Base-by-base conservation (phyloP, 1,140 invertebrate species). In the Elysia chlorotica region DNA sequence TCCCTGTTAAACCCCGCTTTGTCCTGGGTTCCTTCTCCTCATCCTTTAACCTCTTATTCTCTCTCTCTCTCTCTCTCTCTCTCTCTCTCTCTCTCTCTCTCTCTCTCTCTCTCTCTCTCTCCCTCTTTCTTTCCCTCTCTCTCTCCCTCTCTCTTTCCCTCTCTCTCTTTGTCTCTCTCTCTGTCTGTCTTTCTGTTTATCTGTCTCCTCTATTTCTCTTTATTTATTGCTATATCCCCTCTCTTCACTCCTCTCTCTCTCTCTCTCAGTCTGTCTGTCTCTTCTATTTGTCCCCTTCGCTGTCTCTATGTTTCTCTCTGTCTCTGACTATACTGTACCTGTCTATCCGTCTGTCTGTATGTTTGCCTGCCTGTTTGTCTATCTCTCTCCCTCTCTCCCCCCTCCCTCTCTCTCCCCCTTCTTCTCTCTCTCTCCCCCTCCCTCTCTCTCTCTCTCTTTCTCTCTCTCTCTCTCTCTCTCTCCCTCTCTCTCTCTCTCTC, bases 221-320 rank as follows among this genome's bases (percentile, higher is more conserved):
- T 59, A 6, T 38, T 37, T 66, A 23, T 37, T 38, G 4, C 38
- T 41, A 5, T 17, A 38, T 35, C 36, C 37, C 38, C 31, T 17
- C 65, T n/a, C 35, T 65, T 31, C 28, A n/a, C 62, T 31, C 28
- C 62, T 30, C 37, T 35, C 65, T n/a, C 65, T 37, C 37, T 3
- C 19, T 41, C 23, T 19, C 35, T 17, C 36, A 14, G 4, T 41
- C 37, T 25, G 35, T 66, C 62, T 31, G 4, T 10, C 36, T 17
- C 65, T 14, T 30, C 65, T 38, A n/a, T 30, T 25, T 59, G 10
- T 59, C 31, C 62, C 21, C 35, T 6, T 66, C 33, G 36, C 65
- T 66, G 19, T 66, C 65, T 66, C n/a, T 66, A n/a, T 66, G 17
- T 66, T 30, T 66, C n/a, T 41, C n/a, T 66, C 33, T 66, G 21